Evolutionary conservation across 2,113 vertebrate genomes (phyloP).

Genomic region (Lophochroa leadbeateri): DNA sequence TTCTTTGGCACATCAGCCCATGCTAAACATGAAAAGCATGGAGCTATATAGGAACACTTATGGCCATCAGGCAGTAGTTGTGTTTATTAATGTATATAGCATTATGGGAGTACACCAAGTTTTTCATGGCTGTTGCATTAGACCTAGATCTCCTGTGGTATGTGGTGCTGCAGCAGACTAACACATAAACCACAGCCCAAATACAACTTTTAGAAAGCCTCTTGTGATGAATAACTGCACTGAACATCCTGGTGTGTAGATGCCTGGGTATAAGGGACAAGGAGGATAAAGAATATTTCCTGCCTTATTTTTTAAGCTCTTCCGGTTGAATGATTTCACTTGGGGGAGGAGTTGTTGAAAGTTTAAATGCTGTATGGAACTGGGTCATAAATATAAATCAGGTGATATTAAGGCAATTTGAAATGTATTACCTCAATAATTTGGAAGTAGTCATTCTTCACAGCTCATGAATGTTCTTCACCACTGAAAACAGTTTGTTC

Average conservation of each 20-base stretch:
- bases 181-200: background rate
- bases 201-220: background rate
- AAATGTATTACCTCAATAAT: constrained; percentile 44
- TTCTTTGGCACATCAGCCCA: background rate
- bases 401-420: constrained; percentile 25
- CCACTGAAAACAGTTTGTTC: constrained; percentile 28
- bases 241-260: background rate
- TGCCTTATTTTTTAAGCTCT: background rate
- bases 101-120: background rate
- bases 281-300: background rate
- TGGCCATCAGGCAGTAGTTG: background rate
- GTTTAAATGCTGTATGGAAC: background rate
- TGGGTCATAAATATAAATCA: constrained; percentile 39
- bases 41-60: rapidly evolving
- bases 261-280: background rate
- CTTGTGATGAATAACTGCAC: background rate
- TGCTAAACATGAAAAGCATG: background rate
- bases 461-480: constrained; percentile 27
- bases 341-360: constrained; percentile 10
- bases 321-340: background rate
- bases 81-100: background rate
- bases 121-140: background rate
- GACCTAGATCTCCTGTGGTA: background rate
- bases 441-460: constrained; percentile 40
- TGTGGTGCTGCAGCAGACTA: rapidly evolving